A percentile compares a stretch with the other conserved stretches of the same genome.
Evolutionary conservation across 2,797 vertebrate genomes (phyloP).

Genomic region (Ctenochaetus hawaiiensis): DNA sequence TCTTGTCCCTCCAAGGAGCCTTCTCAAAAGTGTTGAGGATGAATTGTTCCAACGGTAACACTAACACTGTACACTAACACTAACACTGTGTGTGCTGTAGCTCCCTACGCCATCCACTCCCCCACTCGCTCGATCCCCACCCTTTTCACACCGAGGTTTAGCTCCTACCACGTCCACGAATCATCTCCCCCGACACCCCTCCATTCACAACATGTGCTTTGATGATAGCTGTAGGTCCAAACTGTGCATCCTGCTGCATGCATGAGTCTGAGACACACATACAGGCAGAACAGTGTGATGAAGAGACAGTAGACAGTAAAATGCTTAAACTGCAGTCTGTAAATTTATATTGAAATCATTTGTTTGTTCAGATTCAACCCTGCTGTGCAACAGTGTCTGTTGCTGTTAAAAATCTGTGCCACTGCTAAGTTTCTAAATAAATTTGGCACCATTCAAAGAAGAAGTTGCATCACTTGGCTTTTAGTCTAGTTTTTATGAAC

Average conservation of each 20-base stretch:
- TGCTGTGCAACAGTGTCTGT: background rate
- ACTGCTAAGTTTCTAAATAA: background rate
- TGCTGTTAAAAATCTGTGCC: background rate
- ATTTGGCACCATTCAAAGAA: background rate
- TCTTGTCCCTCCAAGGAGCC: slow-evolving; percentile 81
- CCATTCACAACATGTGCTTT: slow-evolving; percentile 42
- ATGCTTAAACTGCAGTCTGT: background rate
- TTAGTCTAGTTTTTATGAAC: background rate
- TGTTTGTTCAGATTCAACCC: slow-evolving; percentile 5
- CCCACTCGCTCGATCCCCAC: slow-evolving; percentile 8
- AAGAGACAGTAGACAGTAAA: background rate
- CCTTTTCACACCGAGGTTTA: slow-evolving; percentile 22
- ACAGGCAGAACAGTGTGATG: slow-evolving; percentile 7
- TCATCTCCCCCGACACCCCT: slow-evolving; percentile 6
- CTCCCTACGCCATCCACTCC: slow-evolving; percentile 34
- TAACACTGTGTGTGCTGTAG: slow-evolving; percentile 64
- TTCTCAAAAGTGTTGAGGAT: slow-evolving; percentile 90
- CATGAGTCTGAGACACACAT: background rate
- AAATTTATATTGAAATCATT: background rate
- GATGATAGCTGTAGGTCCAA: slow-evolving; percentile 35
- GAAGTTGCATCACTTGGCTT: background rate
- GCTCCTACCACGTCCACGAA: slow-evolving; percentile 1
- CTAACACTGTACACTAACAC: slow-evolving; percentile 81
- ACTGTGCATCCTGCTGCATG: slow-evolving; percentile 4
- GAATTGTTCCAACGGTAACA: slow-evolving; percentile 90